A percentile compares a stretch with the other conserved stretches of the same genome.
Conservation (phyloP, 1,140 invertebrate species). For the Lamellibrachia luymesi region DNA sequence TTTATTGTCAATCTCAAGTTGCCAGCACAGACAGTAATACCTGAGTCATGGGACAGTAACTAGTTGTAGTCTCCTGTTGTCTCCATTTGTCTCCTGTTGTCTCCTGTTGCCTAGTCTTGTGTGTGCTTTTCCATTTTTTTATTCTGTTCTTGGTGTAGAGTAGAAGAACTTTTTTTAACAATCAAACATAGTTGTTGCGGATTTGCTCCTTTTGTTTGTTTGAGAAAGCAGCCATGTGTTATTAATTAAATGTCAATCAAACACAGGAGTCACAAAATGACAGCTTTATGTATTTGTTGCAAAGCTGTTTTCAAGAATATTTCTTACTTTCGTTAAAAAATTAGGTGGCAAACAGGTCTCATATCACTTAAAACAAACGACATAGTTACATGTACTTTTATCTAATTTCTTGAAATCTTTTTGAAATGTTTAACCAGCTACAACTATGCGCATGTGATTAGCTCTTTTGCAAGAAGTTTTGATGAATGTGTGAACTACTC, state of each 20-base stretch:
- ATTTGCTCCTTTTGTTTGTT: not conserved
- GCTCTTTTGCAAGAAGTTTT: not conserved
- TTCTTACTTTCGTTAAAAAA: not conserved
- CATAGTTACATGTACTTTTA: not conserved
- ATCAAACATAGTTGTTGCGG: not conserved
- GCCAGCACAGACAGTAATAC: not conserved
- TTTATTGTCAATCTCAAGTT: not conserved
- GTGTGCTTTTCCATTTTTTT: no score
- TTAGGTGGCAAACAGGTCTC: not conserved
- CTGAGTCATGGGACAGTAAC: not conserved
- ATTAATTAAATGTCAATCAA: not conserved
- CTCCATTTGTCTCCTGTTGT: no score
- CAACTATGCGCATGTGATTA: not conserved
- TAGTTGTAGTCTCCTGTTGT: not conserved
- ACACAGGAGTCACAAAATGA: not conserved
- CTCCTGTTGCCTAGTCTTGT: not conserved
- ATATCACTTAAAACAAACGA: not conserved
- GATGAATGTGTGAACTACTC: not conserved
- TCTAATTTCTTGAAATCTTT: not conserved
- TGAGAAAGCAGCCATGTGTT: not conserved
- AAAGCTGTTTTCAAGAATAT: not conserved
- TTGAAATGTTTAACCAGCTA: no score
- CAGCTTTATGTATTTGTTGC: not conserved
- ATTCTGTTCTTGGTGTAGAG: not conserved
- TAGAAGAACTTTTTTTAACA: not conserved